Percentiles rank a stretch among this genome's conserved stretches.
Conservation (phyloP, 53 echinoderm and acorn worm species). For the Glandiceps talaboti region DNA sequence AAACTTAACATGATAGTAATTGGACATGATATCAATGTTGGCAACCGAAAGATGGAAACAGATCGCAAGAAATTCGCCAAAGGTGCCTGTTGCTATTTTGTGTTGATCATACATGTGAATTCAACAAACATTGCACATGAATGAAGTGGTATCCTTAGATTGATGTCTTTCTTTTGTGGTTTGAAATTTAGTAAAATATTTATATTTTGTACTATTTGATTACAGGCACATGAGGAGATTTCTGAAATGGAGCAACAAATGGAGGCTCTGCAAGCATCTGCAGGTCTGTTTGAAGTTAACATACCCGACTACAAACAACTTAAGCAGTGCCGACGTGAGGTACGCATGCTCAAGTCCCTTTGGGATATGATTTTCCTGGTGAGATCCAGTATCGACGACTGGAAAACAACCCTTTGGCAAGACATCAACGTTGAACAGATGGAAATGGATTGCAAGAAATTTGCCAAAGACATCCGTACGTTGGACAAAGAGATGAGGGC, state of each 20-base stretch:
- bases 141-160: no score
- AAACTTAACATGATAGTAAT: no score
- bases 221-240: conserved; percentile 65
- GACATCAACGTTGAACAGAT: conserved; percentile 99
- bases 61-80: no score
- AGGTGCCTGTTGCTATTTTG: no score
- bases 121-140: no score
- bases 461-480: conserved; percentile 92
- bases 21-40: no score
- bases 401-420: conserved; percentile 94
- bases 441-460: conserved; percentile 99
- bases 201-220: neutral
- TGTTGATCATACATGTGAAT: no score
- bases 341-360: conserved; percentile 68
- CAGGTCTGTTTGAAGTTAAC: conserved; percentile 93
- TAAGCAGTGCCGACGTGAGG: conserved; percentile 80
- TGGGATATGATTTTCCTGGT: conserved; percentile 96
- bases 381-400: conserved; percentile 71
- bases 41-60: no score
- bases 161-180: neutral
- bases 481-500: conserved; percentile 99
- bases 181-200: neutral
- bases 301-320: conserved; percentile 92
- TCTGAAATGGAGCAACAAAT: conserved; percentile 70
- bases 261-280: conserved; percentile 70